Base-by-base conservation (phyloP, 2,888 invertebrate species). In the Lysandra bellargus region DNA sequence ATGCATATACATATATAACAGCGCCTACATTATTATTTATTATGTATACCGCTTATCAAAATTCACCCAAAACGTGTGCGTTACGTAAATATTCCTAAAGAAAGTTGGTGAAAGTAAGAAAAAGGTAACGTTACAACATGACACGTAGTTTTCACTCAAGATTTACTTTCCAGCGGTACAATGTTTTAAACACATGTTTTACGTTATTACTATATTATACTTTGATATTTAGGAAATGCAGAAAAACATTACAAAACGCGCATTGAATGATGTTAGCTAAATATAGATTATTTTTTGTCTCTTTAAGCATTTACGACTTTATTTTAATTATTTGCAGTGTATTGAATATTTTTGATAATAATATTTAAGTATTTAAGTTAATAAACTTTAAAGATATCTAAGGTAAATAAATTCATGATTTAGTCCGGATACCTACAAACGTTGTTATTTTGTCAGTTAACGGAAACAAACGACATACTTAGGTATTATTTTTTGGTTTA, bases 91-190 rank as follows among this genome's bases (percentile, higher is more conserved):
- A 75, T 76, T 30, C 49, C 75, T 30, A 75, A 76, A 76, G 81
- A 81, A 81, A 81, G 79, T 73, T 78, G 23, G 81, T 80, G 81
- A 81, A 81, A 81, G 81, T 81, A 78, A n/a, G 74, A 79, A 78
- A 79, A 76, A 76, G 53, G 76, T 17, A 57, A 33, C 76, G 53
- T 57, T 33, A n/a, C 30, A 76, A 76, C 33, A 14, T 30, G 76
- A 57, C 57, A 57, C 57, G 49, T 53, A 57, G 53, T 53, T 76
- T 57, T 76, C 76, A 33, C 76, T 57, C 57, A 57, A 76, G 76
- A 76, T 76, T 76, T 53, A 76, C 76, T 76, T 76, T 76, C 76
- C 76, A 53, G 53, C 33, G 6, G 33, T 53, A 76, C 53, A 53
- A 57, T 76, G 53, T 76, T 14, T 76, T 57, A 75, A 57, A 57